Base-by-base conservation (phyloP, 2,113 vertebrate genomes). In the Donacobius atricapilla region DNA sequence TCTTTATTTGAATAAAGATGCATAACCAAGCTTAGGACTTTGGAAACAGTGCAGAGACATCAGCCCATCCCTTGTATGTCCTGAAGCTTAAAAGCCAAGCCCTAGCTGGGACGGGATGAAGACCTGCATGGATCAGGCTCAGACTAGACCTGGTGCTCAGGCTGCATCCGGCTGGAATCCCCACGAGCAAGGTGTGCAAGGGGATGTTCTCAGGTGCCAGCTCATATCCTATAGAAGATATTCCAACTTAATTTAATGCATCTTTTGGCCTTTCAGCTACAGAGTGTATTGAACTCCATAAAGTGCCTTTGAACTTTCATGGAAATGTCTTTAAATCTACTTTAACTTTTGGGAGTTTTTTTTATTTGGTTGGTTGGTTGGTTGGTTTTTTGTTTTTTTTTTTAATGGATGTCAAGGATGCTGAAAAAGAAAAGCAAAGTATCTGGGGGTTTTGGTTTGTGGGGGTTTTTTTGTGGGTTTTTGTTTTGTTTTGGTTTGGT, bases 401-500 rank as follows among this genome's bases (percentile, higher is more conserved):
- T 56, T 56, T 7, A 72, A 51, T 47, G 35, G 13, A 68, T 37
- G 17, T n/a, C 65, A 82, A 60, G 31, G 23, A 60, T 60, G 39
- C 30, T 37, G 18, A 54, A 69, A 51, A 66, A 44, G 24, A 87
- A 63, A 82, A 92, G 22, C 10, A 39, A 90, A 71, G 22, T 30
- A 35, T 3, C 4, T 11, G 20, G 1, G 1, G 6, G 11, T 11
- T 1, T 17, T 10, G 7, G 4, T 40, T 40, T 40, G 10, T 45
- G 19, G 44, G 22, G 47, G 23, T 24, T 48, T 48, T 48, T 48
- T 48, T 48, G 23, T 24, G 24, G 18, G 44, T 44, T 19, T 44
- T 19, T 17, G 16, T 30, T 53, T 30, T 53, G 48, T 31, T 54
- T 54, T 10, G 8, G 3, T 44, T 65, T 35, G 1, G 45, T 17